Percentiles rank a stretch among this genome's conserved stretches.
Evolutionary conservation across 2,888 invertebrate genomes (phyloP).

Genomic region (Melinaea menophilus): DNA sequence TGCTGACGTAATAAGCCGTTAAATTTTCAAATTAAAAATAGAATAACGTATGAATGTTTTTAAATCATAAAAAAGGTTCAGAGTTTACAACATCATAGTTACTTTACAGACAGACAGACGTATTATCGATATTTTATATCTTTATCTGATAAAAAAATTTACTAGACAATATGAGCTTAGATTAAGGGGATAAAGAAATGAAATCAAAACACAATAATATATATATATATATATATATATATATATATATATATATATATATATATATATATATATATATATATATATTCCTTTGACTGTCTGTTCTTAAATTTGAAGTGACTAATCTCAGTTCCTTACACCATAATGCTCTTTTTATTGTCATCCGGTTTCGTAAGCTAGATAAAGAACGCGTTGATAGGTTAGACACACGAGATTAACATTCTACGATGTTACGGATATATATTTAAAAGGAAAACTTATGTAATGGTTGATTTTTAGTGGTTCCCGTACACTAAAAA

Average conservation of each 20-base stretch:
- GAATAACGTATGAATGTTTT: no score
- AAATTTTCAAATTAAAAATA: no score
- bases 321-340: constrained; percentile 28
- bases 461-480: constrained; percentile 2
- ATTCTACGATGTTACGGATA: constrained; percentile 13
- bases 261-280: not conserved
- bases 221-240: not conserved
- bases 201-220: not conserved
- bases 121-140: no score
- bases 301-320: not conserved
- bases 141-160: no score
- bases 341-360: constrained; percentile 49
- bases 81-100: no score
- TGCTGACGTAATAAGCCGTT: no score
- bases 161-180: no score
- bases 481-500: not conserved
- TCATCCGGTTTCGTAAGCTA: constrained; percentile 54
- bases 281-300: not conserved
- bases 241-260: not conserved
- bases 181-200: no score
- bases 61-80: no score
- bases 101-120: no score
- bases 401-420: constrained; percentile 23
- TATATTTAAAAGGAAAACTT: constrained; percentile 9
- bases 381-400: constrained; percentile 29